These are phyloP conservation scores for Coluber constrictor DNA, from an alignment of 2,797 vertebrate species.

Conservation along the genomic window DNA sequence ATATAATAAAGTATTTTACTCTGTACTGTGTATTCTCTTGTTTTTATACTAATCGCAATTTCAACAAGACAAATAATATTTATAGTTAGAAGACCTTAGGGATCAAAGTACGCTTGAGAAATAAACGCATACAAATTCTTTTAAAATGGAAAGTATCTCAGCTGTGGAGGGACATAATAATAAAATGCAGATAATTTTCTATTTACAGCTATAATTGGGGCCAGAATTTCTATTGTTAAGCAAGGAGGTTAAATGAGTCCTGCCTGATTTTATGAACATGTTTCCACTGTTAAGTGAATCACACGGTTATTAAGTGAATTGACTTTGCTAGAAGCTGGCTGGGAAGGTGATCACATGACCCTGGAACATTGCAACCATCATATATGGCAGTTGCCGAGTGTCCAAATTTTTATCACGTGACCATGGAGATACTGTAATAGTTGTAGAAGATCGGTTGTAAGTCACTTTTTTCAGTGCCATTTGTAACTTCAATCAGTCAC, in stretches of 20 bases:
- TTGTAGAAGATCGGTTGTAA: not conserved
- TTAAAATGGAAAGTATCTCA: not conserved
- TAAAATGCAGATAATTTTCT: not conserved
- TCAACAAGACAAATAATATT: not conserved
- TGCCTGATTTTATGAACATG: not conserved
- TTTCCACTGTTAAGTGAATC: not conserved
- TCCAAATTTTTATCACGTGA: not conserved
- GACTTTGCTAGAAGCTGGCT: not conserved
- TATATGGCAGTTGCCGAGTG: not conserved
- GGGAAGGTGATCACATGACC: not conserved
- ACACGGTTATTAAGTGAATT: not conserved
- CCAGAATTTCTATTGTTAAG: not conserved
- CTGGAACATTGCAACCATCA: not conserved
- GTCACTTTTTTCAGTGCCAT: not conserved
- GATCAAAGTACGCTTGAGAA: not conserved
- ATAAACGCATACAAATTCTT: not conserved
- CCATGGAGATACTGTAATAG: not conserved
- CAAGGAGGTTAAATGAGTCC: not conserved
- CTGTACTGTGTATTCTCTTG: not conserved
- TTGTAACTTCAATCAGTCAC: not conserved
- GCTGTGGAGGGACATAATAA: not conserved
- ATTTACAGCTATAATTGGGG: not conserved
- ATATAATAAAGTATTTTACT: not conserved
- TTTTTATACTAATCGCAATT: not conserved
- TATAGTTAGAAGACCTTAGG: not conserved